Base-by-base conservation (phyloP, 37 sponge, comb jelly and placozoan species). In the Haliclona indistincta region DNA sequence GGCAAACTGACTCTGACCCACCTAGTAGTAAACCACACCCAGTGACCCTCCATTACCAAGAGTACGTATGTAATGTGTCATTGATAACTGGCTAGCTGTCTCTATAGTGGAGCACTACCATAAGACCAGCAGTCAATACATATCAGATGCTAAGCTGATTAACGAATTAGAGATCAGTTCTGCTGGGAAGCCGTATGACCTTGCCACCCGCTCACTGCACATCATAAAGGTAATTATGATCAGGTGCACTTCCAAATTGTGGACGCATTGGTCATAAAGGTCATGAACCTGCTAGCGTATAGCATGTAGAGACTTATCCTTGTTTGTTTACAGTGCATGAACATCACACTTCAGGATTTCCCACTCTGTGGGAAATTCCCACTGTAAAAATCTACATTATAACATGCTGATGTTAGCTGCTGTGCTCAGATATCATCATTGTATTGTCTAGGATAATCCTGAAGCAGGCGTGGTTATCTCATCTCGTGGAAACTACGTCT, bases 71-170 rank as follows among this genome's bases (percentile, higher is more conserved):
- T 17, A 49, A 49, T 49, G 15, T 49, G 52, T 19, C 11, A 49
- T 19, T 49, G 30, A 58, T 30, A 13, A 26, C 28, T 17, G 28
- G 17, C 61, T 26, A 58, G 61, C 61, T 29, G 6, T 22, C 3
- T 6, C 11, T 25, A 17, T 43, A 45, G 61, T 80, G 81, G 87
- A 86, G 60, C 87, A 86, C 53, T 86, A 86, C 39, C 66, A 53
- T 26, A 86, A 86, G 63, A 78, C 74, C 63, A 67, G 71, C 40
- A 80, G 81, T 58, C 63, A 29, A 25, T 75, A 39, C 63, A 63
- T 70, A 54, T 81, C 79, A 10, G 76, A 74, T 0, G 54, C 72
- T 22, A 61, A 61, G 25, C 36, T 42, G 25, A 67, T 64, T 13
- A 86, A 86, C 55, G 87, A 86, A 53, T 2, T 86, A 13, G 38